Evolutionary conservation across 1,140 invertebrate species (phyloP).

Genomic region (Onthophagus taurus): DNA sequence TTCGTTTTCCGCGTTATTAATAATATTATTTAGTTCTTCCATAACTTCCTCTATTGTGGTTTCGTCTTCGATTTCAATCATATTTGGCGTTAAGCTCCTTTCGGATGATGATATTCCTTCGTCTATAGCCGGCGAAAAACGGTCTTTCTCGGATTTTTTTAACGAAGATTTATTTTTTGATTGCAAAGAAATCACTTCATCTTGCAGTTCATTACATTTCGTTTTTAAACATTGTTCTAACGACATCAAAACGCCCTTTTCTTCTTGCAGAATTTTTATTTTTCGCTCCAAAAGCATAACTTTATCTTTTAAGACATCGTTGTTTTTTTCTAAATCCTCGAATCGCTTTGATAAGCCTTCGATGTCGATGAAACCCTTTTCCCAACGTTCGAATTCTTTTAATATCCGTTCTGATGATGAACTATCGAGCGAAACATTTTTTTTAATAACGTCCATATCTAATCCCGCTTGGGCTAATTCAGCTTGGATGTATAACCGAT

Average conservation of each 20-base stretch:
- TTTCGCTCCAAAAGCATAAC: slow-evolving; percentile 56
- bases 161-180: slow-evolving; percentile 15
- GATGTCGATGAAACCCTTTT: slow-evolving; percentile 61
- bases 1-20: slow-evolving; percentile 64
- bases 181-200: slow-evolving; percentile 39
- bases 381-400: slow-evolving; percentile 60
- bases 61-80: slow-evolving; percentile 63
- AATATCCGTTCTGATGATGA: slow-evolving; percentile 46
- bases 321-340: slow-evolving; percentile 47
- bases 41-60: slow-evolving; percentile 82
- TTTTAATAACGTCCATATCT: slow-evolving; percentile 57
- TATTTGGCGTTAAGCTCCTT: slow-evolving; percentile 60
- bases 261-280: slow-evolving; percentile 69
- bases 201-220: slow-evolving; percentile 57
- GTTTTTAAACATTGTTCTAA: slow-evolving; percentile 70
- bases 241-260: slow-evolving; percentile 62
- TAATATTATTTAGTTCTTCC: slow-evolving; percentile 72
- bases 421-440: slow-evolving; percentile 46
- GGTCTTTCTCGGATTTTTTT: slow-evolving; percentile 25
- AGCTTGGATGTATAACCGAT: slow-evolving; percentile 80
- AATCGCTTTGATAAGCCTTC: slow-evolving; percentile 48
- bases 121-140: slow-evolving; percentile 71
- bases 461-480: slow-evolving; percentile 78
- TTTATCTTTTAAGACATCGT: slow-evolving; percentile 49
- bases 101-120: slow-evolving; percentile 80